Evolutionary conservation across 2,113 vertebrate genomes (phyloP).

Genomic region (Heliornis fulica): DNA sequence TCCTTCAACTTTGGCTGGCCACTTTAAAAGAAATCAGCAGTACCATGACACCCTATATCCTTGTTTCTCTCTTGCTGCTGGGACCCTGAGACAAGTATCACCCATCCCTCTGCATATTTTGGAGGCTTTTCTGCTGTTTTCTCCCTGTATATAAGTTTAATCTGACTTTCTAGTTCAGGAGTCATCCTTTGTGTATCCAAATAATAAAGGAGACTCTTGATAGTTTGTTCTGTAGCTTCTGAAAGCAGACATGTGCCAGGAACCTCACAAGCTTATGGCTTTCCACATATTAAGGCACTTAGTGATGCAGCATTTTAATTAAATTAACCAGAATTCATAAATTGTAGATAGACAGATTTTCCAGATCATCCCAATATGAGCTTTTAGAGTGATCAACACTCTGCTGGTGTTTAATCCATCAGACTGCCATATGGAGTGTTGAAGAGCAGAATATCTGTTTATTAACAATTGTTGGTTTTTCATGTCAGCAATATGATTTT

Average conservation of each 20-base stretch:
- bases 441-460: conserved; percentile 60
- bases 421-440: conserved; percentile 56
- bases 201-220: neutral
- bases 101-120: neutral
- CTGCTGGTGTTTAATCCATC: conserved; percentile 62
- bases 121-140: neutral
- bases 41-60: neutral
- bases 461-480: conserved; percentile 57
- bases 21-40: neutral
- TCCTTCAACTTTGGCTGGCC: neutral
- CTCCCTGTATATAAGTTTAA: neutral
- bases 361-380: conserved; percentile 64
- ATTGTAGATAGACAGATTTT: conserved; percentile 65
- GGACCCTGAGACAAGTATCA: neutral
- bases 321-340: conserved; percentile 62
- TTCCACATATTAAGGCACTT: conserved; percentile 63
- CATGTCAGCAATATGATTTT: neutral
- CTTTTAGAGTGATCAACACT: conserved; percentile 59
- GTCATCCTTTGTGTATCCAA: neutral
- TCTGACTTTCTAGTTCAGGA: neutral
- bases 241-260: neutral
- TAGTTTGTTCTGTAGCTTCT: neutral
- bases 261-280: conserved; percentile 42
- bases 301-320: conserved; percentile 63
- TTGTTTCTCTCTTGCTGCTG: neutral